Evolutionary conservation across 2,888 invertebrate genomes (phyloP).

Genomic region (Mesorhabditis sp.): DNA sequence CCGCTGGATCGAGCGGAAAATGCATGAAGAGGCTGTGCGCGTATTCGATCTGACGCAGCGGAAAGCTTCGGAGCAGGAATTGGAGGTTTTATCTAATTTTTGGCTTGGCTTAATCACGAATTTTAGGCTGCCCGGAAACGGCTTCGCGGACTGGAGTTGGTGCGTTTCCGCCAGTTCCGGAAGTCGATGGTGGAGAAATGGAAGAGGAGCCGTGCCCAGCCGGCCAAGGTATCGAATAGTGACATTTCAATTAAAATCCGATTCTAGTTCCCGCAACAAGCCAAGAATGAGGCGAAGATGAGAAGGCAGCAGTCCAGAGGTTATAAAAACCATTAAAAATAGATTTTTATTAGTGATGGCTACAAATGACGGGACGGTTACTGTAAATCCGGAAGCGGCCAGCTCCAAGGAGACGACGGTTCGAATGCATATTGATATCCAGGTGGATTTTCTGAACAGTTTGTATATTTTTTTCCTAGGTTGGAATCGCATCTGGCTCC

Average conservation of each 20-base stretch:
- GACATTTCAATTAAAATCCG: too few species aligned
- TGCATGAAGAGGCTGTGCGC: constrained; percentile 93
- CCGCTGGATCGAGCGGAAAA: constrained; percentile 61
- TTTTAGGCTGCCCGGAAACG: constrained; percentile 68
- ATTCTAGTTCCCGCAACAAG: too few species aligned
- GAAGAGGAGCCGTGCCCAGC: constrained; percentile 11
- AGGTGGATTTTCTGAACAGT: constrained; percentile 16
- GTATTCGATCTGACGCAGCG: constrained; percentile 80
- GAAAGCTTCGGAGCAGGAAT: constrained; percentile 82
- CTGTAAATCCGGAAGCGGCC: not conserved
- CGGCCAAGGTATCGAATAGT: not conserved
- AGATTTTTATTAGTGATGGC: too few species aligned
- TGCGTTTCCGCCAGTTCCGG: constrained; percentile 70
- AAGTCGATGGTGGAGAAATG: constrained; percentile 63
- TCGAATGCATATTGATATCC: constrained; percentile 51
- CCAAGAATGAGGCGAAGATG: too few species aligned
- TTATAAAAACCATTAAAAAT: too few species aligned
- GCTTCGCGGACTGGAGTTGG: constrained; percentile 84
- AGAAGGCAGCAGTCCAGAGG: too few species aligned
- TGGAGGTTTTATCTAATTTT: constrained; percentile 68
- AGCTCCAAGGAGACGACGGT: constrained; percentile 40
- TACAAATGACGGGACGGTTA: too few species aligned
- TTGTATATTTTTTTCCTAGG: constrained; percentile 15
- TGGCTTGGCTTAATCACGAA: not conserved
- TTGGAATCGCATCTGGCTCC: constrained; percentile 48